A percentile compares a stretch with the other conserved stretches of the same genome.
These are phyloP conservation scores for Drosophila anomelani DNA, from an alignment of 2,888 invertebrate species.

Conservation along the genomic window DNA sequence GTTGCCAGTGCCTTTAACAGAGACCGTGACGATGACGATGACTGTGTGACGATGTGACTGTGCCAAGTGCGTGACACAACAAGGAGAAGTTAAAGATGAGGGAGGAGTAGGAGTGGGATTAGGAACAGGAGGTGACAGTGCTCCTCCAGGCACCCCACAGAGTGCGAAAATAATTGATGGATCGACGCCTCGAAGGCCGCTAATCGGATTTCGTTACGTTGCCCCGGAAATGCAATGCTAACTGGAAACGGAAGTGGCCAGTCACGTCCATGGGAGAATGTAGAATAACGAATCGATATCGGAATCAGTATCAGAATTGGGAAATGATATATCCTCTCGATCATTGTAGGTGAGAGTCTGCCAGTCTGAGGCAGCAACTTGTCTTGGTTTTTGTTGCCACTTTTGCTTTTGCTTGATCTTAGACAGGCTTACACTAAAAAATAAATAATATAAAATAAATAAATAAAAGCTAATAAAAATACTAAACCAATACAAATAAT, in stretches of 20 bases:
- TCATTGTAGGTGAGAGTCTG: slow-evolving; percentile 8
- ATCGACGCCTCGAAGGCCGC: slow-evolving; percentile 35
- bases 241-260: slow-evolving; percentile 66
- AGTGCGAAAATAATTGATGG: slow-evolving; percentile 70
- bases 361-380: slow-evolving; percentile 24
- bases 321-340: slow-evolving; percentile 1
- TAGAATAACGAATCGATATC: slow-evolving; percentile 14
- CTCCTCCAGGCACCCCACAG: neutral
- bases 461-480: neutral
- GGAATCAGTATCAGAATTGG: neutral
- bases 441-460: neutral
- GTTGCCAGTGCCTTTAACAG: slow-evolving; percentile 18
- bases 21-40: neutral
- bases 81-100: slow-evolving; percentile 2
- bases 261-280: slow-evolving; percentile 60
- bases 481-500: neutral
- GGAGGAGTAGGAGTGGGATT: neutral
- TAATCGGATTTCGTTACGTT: slow-evolving; percentile 35
- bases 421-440: neutral
- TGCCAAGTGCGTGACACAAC: slow-evolving; percentile 29
- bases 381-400: slow-evolving; percentile 37
- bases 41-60: neutral
- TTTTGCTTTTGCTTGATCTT: slow-evolving; percentile 34
- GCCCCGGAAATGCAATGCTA: slow-evolving; percentile 4
- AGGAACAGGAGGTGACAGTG: neutral